Evolutionary conservation across 2,113 vertebrate genomes (phyloP).

Genomic region (Ictalurus furcatus): DNA sequence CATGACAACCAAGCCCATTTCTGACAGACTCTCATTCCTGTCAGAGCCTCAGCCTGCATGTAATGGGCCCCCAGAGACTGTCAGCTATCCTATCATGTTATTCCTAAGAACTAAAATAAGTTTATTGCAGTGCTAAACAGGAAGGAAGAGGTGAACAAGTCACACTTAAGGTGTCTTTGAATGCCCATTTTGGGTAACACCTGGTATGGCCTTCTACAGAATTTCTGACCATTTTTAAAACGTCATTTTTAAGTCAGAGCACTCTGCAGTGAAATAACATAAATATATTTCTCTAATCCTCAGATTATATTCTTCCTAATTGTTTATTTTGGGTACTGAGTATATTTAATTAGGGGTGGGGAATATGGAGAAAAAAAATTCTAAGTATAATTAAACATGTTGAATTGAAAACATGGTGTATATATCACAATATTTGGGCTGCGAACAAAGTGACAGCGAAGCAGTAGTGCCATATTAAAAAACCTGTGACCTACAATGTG

Average conservation of each 20-base stretch:
- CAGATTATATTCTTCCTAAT: background rate
- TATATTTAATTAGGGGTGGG: background rate
- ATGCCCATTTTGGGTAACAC: background rate
- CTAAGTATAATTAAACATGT: background rate
- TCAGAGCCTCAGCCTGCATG: background rate
- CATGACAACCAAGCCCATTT: background rate
- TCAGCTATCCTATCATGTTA: conserved; percentile 3
- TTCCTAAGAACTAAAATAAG: conserved; percentile 16
- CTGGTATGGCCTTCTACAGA: background rate
- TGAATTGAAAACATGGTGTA: background rate
- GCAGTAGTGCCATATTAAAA: background rate
- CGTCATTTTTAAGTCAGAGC: background rate
- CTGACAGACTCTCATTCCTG: background rate
- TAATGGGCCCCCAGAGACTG: background rate
- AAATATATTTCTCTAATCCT: background rate
- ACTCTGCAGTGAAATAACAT: background rate
- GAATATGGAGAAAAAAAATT: background rate
- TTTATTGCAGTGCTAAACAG: conserved; percentile 26
- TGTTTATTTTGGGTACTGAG: background rate
- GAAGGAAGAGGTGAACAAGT: conserved; percentile 19
- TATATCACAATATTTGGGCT: background rate
- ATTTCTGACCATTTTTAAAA: background rate
- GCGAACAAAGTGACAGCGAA: background rate
- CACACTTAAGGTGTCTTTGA: background rate
- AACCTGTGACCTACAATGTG: background rate